Base-by-base conservation (phyloP, 2,113 vertebrate species). In the Oceanites oceanicus region DNA sequence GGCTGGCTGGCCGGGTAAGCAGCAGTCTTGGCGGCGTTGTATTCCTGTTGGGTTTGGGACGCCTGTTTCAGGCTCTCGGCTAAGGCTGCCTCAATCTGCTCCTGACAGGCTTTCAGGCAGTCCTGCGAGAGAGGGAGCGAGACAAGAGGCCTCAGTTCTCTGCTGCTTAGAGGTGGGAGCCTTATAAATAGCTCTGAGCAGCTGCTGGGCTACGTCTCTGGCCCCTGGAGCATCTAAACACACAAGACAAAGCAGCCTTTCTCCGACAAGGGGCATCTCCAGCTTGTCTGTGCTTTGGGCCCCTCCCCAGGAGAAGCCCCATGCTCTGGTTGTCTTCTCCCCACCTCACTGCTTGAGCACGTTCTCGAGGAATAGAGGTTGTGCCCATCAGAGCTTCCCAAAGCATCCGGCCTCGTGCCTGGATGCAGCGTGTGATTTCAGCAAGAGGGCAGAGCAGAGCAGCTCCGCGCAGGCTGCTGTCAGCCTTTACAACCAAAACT, bases 91-190 rank as follows among this genome's bases (percentile, higher is more conserved):
- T 98, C 97, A 3, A 99, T 98, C 97, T 98, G 98, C 50, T 98
- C 98, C 92, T 98, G 98, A 88, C 99, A 99, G 92, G 97, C 97
- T 85, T 97, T 97, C 89, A 99, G 96, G 52, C 98, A 98, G 91
- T 98, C 98, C 99, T 99, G 98, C 40, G 44, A 50, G 56, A 91
- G 61, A n/a, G 55, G 52, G 49, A 84, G 44, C 1, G 0, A 66
- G 38, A 80, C 23, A 11, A 61, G 13, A 56, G 25, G 6, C 19
- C 3, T 97, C 86, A 95, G 71, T 19, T 45, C 66, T 26, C 16
- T 25, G 90, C 72, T 66, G 11, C 66, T 36, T 12, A 0, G 74
- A 78, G 38, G 9, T 70, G 74, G 66, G 26, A 52, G 49, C 56
- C n/a, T 11, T 4, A 6, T 23, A 40, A 11, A 53, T 6, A 30